Evolutionary conservation across 2,797 vertebrate genomes (phyloP).

Genomic region (Margarornis squamiger): DNA sequence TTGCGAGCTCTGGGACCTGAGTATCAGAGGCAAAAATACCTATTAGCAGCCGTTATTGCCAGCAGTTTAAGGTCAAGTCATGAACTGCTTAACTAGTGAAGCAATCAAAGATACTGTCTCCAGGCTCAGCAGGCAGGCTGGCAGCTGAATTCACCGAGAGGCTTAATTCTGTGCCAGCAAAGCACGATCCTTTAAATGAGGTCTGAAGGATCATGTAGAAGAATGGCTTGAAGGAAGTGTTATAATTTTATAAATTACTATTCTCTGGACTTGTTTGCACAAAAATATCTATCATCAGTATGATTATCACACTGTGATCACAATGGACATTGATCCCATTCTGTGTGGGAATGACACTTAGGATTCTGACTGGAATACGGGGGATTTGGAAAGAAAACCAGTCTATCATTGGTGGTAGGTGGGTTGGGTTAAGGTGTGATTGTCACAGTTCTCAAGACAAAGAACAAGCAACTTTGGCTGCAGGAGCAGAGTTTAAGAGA

Average conservation of each 20-base stretch:
- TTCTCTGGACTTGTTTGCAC: background rate
- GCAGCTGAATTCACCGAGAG: background rate
- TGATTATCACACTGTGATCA: background rate
- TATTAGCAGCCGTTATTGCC: background rate
- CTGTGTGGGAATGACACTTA: background rate
- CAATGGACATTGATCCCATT: background rate
- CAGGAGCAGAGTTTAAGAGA: background rate
- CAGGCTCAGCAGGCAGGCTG: slow-evolving; percentile 1
- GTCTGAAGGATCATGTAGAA: background rate
- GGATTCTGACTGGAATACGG: background rate
- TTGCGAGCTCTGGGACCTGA: background rate
- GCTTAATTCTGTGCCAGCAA: background rate
- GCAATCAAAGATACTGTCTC: slow-evolving; percentile 11
- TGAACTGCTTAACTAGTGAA: slow-evolving; percentile 33
- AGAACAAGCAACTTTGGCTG: background rate
- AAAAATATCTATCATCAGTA: background rate
- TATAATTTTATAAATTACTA: background rate
- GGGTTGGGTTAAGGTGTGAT: background rate
- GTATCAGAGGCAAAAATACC: background rate
- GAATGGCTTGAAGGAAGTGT: background rate
- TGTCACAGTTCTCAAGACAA: background rate
- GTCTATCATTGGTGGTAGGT: background rate
- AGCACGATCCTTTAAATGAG: background rate
- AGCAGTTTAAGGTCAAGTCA: slow-evolving; percentile 46
- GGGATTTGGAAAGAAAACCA: background rate